Conservation (phyloP, 2,888 invertebrate species). For the Troides helena region DNA sequence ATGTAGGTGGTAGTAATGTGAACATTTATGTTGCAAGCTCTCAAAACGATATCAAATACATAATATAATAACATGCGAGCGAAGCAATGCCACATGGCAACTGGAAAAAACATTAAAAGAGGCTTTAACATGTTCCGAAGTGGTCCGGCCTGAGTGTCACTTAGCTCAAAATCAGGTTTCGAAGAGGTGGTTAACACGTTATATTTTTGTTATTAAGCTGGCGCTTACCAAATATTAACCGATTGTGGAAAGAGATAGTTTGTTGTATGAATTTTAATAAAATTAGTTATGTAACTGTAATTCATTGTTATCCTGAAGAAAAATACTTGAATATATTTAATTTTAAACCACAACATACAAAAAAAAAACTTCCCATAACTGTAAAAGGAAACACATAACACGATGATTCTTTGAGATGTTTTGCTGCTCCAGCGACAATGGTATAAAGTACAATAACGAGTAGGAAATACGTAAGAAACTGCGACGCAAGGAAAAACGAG, state of each 20-base stretch:
- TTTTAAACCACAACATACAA: not conserved
- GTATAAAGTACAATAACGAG: not conserved
- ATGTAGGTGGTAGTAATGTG: constrained; percentile 6
- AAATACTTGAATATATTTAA: not conserved
- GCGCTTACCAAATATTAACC: not conserved
- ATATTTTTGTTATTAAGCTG: constrained; percentile 1
- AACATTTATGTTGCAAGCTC: constrained; percentile 20
- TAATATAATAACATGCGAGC: constrained; percentile 9
- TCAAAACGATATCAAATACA: constrained; percentile 17
- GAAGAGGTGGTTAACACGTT: constrained; percentile 9
- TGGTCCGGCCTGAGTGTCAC: constrained; percentile 22
- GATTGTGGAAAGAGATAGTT: not conserved
- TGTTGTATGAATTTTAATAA: not conserved
- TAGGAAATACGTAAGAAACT: not conserved
- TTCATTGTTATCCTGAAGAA: not conserved
- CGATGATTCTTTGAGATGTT: not conserved
- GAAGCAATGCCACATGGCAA: constrained; percentile 14
- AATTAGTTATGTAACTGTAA: not conserved
- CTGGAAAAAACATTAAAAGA: constrained; percentile 20
- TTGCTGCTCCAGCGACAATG: not conserved
- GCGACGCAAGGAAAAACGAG: not conserved
- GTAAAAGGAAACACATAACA: not conserved
- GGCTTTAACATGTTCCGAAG: constrained; percentile 20
- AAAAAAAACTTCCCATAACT: not conserved
- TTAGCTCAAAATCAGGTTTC: constrained; percentile 24